Conservation (phyloP, 2,888 invertebrate species). For the Stratiomys singularior region DNA sequence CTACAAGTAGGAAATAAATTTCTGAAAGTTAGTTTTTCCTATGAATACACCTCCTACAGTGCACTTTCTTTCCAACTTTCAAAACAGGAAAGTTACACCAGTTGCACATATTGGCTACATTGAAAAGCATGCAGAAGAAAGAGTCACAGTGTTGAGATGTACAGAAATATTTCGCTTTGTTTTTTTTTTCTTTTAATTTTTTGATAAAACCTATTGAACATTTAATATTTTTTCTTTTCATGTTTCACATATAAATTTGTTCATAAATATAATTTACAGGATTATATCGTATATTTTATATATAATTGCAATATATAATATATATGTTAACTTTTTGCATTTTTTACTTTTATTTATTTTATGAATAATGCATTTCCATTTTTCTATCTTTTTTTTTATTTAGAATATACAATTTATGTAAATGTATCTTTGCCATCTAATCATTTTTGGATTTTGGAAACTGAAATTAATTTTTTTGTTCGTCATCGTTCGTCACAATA, state of each 20-base stretch:
- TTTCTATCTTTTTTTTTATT: constrained; percentile 49
- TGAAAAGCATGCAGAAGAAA: too few relatives aligned
- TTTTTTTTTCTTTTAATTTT: too few relatives aligned
- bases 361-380: neutral
- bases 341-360: constrained; percentile 51
- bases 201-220: constrained; percentile 47
- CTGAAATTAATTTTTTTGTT: too few relatives aligned
- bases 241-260: constrained; percentile 54
- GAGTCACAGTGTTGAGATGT: neutral
- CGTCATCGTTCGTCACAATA: too few relatives aligned
- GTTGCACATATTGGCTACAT: too few relatives aligned
- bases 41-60: too few relatives aligned
- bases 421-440: constrained; percentile 47
- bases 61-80: too few relatives aligned
- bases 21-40: too few relatives aligned
- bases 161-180: constrained; percentile 19
- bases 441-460: too few relatives aligned
- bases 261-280: constrained; percentile 56
- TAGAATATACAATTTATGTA: constrained; percentile 50
- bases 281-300: constrained; percentile 54
- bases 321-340: constrained; percentile 55
- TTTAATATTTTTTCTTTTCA: constrained; percentile 47
- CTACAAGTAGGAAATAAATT: too few relatives aligned
- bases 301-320: constrained; percentile 47
- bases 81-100: too few relatives aligned